These are phyloP conservation scores for Notarius quadriscutis DNA, from an alignment of 2,113 vertebrate genomes.

Conservation along the genomic window DNA sequence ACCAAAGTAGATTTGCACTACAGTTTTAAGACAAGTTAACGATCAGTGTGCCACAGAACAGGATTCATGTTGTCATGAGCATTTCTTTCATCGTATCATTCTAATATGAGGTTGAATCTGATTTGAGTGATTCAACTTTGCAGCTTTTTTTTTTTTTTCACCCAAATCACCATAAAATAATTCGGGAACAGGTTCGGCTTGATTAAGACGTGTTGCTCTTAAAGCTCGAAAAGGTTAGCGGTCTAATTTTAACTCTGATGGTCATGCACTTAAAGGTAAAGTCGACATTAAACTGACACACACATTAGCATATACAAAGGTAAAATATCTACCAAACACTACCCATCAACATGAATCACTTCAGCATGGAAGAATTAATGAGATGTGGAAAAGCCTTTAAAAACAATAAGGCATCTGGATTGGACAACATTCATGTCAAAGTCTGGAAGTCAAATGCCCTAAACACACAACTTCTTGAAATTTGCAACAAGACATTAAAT, in stretches of 20 bases:
- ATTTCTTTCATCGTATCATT: not conserved
- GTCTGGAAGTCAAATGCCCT: too few relatives aligned
- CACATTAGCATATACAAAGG: not conserved
- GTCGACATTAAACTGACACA: not conserved
- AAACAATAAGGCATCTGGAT: too few relatives aligned
- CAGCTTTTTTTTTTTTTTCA: not conserved
- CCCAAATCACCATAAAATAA: not conserved
- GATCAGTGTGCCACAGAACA: not conserved
- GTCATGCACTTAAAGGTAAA: not conserved
- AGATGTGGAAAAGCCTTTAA: too few relatives aligned
- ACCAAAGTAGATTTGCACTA: conserved; percentile 23
- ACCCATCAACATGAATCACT: too few relatives aligned
- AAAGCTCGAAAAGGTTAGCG: not conserved
- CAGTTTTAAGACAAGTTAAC: not conserved
- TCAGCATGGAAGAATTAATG: too few relatives aligned
- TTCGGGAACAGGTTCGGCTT: not conserved
- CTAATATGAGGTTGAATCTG: not conserved
- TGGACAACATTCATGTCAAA: too few relatives aligned
- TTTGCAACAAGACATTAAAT: too few relatives aligned
- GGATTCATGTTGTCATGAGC: not conserved
- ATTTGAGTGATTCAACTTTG: not conserved
- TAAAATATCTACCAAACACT: not conserved
- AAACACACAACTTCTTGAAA: too few relatives aligned
- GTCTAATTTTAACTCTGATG: conserved; percentile 1
- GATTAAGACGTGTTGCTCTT: conserved; percentile 2